Evolutionary conservation across 1,140 invertebrate species (phyloP).

Genomic region (Parapsyche elsis): DNA sequence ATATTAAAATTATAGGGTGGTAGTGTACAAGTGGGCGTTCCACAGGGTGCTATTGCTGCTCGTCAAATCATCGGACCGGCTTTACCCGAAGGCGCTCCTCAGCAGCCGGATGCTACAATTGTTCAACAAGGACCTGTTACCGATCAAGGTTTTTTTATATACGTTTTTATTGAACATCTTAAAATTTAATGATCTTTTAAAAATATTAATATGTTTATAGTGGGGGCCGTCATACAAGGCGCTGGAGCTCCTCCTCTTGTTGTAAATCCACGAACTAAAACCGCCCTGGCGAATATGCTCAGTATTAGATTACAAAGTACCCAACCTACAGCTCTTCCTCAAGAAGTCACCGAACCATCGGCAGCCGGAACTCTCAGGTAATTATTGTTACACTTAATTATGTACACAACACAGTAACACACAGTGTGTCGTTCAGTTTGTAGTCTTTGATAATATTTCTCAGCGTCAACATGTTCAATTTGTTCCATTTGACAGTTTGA

Average conservation of each 20-base stretch:
- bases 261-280: slow-evolving; percentile 95
- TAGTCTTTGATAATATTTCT: not conserved
- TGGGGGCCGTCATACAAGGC: slow-evolving; percentile 52
- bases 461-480: not conserved
- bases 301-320: slow-evolving; percentile 83
- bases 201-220: slow-evolving; percentile 50
- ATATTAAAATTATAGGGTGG: not conserved
- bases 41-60: slow-evolving; percentile 30
- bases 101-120: slow-evolving; percentile 32
- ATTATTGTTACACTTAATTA: no score
- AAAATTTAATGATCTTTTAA: no score
- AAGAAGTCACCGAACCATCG: slow-evolving; percentile 69
- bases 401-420: no score
- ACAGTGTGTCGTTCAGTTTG: not conserved
- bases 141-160: slow-evolving; percentile 43
- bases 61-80: slow-evolving; percentile 28
- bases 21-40: not conserved
- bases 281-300: slow-evolving; percentile 93
- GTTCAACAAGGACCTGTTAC: slow-evolving; percentile 39
- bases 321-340: slow-evolving; percentile 52
- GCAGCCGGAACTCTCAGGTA: slow-evolving; percentile 76
- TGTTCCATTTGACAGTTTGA: not conserved
- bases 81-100: slow-evolving; percentile 35
- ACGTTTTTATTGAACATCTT: no score
- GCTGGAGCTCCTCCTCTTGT: slow-evolving; percentile 68